Percentiles rank a stretch among this genome's conserved stretches.
Evolutionary conservation across 2,113 vertebrate genomes (phyloP).

Genomic region (Cacatua alba): DNA sequence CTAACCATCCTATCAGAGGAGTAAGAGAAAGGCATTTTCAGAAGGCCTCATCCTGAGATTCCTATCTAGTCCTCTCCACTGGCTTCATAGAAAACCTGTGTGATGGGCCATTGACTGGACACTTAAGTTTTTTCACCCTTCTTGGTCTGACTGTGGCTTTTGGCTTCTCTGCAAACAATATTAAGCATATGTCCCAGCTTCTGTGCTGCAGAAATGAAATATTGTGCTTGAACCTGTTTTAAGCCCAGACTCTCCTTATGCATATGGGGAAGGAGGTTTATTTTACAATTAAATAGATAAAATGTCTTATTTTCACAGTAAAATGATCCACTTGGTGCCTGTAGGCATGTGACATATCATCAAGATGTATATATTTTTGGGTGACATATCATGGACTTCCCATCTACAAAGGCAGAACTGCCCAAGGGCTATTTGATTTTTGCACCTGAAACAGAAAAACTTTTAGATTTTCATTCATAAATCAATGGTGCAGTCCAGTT

Average conservation of each 20-base stretch:
- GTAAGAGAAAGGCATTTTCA: neutral
- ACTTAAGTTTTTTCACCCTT: neutral
- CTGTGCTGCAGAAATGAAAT: neutral
- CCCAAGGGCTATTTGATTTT: conserved; percentile 3
- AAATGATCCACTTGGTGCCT: neutral
- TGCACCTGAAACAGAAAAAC: neutral
- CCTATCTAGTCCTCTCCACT: neutral
- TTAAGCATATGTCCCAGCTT: neutral
- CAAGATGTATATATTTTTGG: neutral
- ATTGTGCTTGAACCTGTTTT: neutral
- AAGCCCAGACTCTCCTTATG: neutral
- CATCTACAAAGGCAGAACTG: neutral
- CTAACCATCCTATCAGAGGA: neutral
- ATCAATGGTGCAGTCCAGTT: neutral
- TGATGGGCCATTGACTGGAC: neutral
- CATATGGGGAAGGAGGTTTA: neutral
- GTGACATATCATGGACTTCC: neutral
- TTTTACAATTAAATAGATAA: neutral
- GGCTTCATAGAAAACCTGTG: neutral
- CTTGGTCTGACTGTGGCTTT: neutral
- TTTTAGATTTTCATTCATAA: conserved; percentile 24
- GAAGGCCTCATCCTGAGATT: neutral
- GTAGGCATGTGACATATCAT: neutral
- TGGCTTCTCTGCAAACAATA: neutral
- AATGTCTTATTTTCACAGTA: neutral